phyloP scores from a whole-genome alignment of 2,797 vertebrate species.

The Thunnus albacares region DNA sequence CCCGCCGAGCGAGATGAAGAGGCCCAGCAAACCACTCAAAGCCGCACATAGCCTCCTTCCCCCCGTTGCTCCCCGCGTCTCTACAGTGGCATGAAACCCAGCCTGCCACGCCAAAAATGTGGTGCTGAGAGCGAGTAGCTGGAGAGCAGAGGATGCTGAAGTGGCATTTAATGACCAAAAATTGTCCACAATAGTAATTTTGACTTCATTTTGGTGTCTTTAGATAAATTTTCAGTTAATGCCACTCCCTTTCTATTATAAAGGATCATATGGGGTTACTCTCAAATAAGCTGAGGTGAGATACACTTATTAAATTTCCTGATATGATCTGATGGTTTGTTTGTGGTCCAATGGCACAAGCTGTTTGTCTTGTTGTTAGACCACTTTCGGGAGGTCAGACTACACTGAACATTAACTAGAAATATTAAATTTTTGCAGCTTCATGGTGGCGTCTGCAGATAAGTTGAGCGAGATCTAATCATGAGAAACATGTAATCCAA shows the following conservation, averaged over 20 bases:
- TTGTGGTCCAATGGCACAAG: constrained; percentile 46
- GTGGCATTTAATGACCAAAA: constrained; percentile 70
- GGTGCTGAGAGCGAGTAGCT: constrained; percentile 47
- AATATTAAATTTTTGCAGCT: constrained; percentile 9
- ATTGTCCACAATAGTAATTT: constrained; percentile 63
- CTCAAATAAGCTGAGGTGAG: constrained; percentile 56
- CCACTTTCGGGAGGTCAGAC: constrained; percentile 15
- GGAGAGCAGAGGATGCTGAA: constrained; percentile 59
- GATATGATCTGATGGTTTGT: constrained; percentile 54
- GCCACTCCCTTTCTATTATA: constrained; percentile 51
- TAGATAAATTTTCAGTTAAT: constrained; percentile 53
- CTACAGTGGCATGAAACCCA: constrained; percentile 68
- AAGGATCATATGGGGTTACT: constrained; percentile 60
- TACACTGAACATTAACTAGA: constrained; percentile 5
- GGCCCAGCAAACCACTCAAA: constrained; percentile 84
- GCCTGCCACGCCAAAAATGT: constrained; percentile 51
- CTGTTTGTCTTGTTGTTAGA: constrained; percentile 20
- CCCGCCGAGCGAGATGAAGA: constrained; percentile 86
- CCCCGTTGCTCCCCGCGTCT: constrained; percentile 42
- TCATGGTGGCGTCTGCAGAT: constrained; percentile 15
- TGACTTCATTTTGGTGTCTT: constrained; percentile 63
- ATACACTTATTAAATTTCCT: constrained; percentile 59
- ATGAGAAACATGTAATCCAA: not conserved
- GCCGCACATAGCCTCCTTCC: constrained; percentile 75
- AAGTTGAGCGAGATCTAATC: constrained; percentile 7